phyloP scores from a whole-genome alignment of 1,140 invertebrate genomes.

The Drosophila littoralis region DNA sequence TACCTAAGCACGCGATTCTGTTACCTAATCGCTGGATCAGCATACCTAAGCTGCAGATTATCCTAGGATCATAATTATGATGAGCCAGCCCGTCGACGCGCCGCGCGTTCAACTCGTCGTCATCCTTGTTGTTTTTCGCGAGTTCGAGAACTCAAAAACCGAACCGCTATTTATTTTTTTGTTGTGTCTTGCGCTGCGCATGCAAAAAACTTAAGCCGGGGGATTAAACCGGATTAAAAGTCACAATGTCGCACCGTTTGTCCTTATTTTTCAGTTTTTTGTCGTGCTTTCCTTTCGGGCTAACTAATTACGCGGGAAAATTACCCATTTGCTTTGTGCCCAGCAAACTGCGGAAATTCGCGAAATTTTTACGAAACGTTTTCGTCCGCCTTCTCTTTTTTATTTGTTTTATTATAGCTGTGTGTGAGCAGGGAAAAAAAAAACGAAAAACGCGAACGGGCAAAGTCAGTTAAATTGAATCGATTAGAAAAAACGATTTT shows the following conservation, averaged over 20 bases:
- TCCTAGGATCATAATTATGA: slow-evolving; percentile 83
- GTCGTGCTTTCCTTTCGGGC: slow-evolving; percentile 60
- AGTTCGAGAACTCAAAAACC: slow-evolving; percentile 22
- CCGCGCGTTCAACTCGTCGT: slow-evolving; percentile 53
- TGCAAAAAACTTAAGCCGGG: slow-evolving; percentile 79
- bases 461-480: slow-evolving; percentile 76
- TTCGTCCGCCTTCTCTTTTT: slow-evolving; percentile 36
- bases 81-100: slow-evolving; percentile 63
- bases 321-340: slow-evolving; percentile 68
- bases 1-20: slow-evolving; percentile 77
- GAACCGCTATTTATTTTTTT: slow-evolving; percentile 36
- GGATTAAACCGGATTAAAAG: slow-evolving; percentile 82
- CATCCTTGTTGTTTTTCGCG: slow-evolving; percentile 1
- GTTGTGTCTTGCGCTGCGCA: slow-evolving; percentile 8
- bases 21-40: slow-evolving; percentile 80
- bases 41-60: slow-evolving; percentile 80
- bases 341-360: slow-evolving; percentile 64
- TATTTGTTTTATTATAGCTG: slow-evolving; percentile 35
- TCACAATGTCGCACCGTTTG: slow-evolving; percentile 59
- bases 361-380: slow-evolving; percentile 56
- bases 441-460: slow-evolving; percentile 28
- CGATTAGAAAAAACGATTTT: slow-evolving; percentile 68
- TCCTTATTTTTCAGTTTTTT: slow-evolving; percentile 64
- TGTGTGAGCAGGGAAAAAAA: slow-evolving; percentile 28
- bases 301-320: slow-evolving; percentile 76